These are phyloP conservation scores for Itoplectis maculator DNA, from an alignment of 2,888 invertebrate genomes.

Conservation along the genomic window DNA sequence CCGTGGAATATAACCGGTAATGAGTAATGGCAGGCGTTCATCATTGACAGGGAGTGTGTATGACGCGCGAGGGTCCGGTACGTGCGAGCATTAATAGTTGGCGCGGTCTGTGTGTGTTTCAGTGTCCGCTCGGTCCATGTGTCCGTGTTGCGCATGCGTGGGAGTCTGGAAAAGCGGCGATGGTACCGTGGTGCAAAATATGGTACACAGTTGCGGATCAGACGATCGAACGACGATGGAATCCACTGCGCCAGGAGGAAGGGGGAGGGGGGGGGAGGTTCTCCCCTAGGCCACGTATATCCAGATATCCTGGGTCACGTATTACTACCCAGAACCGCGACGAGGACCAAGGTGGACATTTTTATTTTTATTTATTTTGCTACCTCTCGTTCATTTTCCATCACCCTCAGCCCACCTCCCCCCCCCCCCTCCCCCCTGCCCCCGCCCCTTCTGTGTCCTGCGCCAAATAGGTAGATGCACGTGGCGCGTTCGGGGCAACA, in stretches of 20 bases:
- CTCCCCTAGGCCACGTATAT: too few relatives aligned
- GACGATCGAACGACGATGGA: conserved; percentile 7
- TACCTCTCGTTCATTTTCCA: conserved; percentile 59
- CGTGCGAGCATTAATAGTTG: conserved; percentile 19
- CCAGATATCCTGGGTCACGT: too few relatives aligned
- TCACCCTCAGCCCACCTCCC: background rate
- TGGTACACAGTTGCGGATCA: conserved; percentile 4
- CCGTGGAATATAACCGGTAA: conserved; percentile 69
- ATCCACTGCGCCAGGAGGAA: too few relatives aligned
- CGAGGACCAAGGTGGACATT: conserved; percentile 47
- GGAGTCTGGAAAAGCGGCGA: background rate
- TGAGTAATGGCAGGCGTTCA: conserved; percentile 78
- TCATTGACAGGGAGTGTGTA: conserved; percentile 74
- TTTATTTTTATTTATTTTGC: conserved; percentile 71
- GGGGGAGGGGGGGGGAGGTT: too few relatives aligned
- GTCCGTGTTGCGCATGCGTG: background rate
- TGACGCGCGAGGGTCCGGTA: conserved; percentile 68
- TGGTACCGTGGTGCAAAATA: background rate
- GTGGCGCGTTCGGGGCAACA: conserved; percentile 60
- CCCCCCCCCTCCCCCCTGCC: background rate
- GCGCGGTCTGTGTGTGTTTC: conserved; percentile 14
- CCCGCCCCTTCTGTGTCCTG: conserved; percentile 22
- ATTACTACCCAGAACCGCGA: conserved; percentile 55
- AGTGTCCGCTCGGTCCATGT: too few relatives aligned
- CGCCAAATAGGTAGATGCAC: conserved; percentile 44